Evolutionary conservation across 2,888 invertebrate species (phyloP).

Genomic region (Trachelus tabidus): DNA sequence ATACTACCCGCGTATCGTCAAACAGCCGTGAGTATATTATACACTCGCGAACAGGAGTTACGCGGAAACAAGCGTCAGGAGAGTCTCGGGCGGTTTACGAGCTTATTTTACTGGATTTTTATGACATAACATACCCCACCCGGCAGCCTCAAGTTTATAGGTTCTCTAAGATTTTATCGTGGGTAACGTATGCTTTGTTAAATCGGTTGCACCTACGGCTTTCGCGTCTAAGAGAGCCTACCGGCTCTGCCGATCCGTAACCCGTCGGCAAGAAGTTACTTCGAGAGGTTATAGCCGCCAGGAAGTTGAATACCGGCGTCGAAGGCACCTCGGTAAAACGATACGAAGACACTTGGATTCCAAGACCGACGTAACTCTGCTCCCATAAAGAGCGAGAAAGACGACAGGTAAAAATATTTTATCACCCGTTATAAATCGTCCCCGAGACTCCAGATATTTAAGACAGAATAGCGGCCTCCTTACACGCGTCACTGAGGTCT

Average conservation of each 20-base stretch:
- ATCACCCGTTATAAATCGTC: background rate
- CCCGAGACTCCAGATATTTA: background rate
- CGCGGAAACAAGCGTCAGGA: background rate
- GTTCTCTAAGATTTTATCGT: constrained; percentile 64
- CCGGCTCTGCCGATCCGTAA: background rate
- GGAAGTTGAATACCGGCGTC: background rate
- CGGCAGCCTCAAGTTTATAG: constrained; percentile 61
- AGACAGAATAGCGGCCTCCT: background rate
- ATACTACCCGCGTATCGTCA: background rate
- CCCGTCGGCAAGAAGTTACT: background rate
- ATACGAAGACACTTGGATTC: background rate
- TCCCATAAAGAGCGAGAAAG: background rate
- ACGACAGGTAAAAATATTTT: background rate
- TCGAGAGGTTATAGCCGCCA: background rate
- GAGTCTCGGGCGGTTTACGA: constrained; percentile 57
- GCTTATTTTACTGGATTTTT: constrained; percentile 66
- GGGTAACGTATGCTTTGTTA: constrained; percentile 65
- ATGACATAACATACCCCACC: constrained; percentile 63
- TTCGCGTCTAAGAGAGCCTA: background rate
- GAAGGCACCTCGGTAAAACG: background rate
- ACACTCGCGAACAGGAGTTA: constrained; percentile 29
- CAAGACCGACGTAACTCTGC: background rate
- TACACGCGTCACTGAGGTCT: background rate
- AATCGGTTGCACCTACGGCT: constrained; percentile 52
- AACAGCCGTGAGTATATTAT: constrained; percentile 14